Conservation (phyloP, 2,113 vertebrate genomes). For the Tylochromis polylepis region DNA sequence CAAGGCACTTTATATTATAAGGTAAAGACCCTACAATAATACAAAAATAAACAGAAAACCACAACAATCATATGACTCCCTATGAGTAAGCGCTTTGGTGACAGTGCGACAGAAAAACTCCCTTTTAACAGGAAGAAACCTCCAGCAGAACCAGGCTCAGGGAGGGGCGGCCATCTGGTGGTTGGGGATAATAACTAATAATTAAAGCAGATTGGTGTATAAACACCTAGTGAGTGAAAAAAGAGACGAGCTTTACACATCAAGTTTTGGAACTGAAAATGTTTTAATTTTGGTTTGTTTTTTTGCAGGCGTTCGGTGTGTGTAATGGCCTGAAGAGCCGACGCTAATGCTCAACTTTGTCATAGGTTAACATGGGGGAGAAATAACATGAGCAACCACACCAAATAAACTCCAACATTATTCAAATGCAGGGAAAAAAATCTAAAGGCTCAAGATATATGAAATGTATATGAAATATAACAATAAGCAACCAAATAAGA, state of each 20-base stretch:
- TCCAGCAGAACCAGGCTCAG: neutral
- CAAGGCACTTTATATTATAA: neutral
- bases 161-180: too few relatives aligned
- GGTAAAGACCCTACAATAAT: neutral
- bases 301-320: rapidly evolving
- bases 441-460: neutral
- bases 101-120: neutral
- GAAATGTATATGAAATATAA: neutral
- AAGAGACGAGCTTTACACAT: too few relatives aligned
- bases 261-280: too few relatives aligned
- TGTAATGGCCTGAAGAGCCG: neutral
- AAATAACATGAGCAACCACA: neutral
- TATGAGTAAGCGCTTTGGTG: neutral
- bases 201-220: too few relatives aligned
- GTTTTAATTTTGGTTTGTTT: neutral
- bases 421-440: neutral
- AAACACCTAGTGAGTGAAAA: too few relatives aligned
- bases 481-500: neutral
- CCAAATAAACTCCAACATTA: neutral
- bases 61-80: neutral
- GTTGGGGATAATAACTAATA: too few relatives aligned
- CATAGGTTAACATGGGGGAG: neutral
- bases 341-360: neutral
- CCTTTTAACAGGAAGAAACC: neutral
- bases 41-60: neutral